Base-by-base conservation (phyloP, 2,888 invertebrate genomes). In the Globia sparganii region DNA sequence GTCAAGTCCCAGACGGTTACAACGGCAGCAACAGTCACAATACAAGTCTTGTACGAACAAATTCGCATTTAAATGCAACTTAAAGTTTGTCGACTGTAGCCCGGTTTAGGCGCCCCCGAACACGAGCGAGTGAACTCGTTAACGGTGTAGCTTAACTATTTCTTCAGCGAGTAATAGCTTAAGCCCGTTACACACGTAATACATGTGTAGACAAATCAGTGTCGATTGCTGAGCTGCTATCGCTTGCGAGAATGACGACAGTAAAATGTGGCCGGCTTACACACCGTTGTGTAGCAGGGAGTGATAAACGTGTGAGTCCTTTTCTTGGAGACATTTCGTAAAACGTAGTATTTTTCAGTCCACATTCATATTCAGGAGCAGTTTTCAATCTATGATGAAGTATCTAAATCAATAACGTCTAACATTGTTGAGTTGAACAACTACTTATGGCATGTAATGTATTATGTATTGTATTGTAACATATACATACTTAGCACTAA, bases 131-230 rank as follows among this genome's bases (percentile, higher is more conserved):
- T 64, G 56, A 74, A 81, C 83, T 85, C 79, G 71, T 87, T 80
- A 89, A 77, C 76, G 67, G 69, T 70, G 49, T 68, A 73, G 77
- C 66, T 81, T 72, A 78, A 81, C 78, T 78, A 83, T 84, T 81
- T 81, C 77, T 77, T 78, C 34, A 31, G 37, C 76, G 65, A 78
- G 72, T 82, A 80, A 81, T 81, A 76, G 53, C 77, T 73, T 84
- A 83, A 85, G 85, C 75, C 80, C 79, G 79, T 80, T 71, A 80
- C 84, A 89, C 89, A 88, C 86, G 87, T 88, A 87, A 88, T 83
- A 91, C 86, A 88, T 85, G 85, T 83, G 80, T 83, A 81, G 81
- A 84, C 80, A 86, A 84, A 86, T 88, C 89, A 88, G 81, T 72
- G 70, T 83, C 87, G 85, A 87, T 87, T 83, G 80, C 82, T 81